Evolutionary conservation across 2,113 vertebrate species (phyloP).

Genomic region (Cricetomys ansorgei): DNA sequence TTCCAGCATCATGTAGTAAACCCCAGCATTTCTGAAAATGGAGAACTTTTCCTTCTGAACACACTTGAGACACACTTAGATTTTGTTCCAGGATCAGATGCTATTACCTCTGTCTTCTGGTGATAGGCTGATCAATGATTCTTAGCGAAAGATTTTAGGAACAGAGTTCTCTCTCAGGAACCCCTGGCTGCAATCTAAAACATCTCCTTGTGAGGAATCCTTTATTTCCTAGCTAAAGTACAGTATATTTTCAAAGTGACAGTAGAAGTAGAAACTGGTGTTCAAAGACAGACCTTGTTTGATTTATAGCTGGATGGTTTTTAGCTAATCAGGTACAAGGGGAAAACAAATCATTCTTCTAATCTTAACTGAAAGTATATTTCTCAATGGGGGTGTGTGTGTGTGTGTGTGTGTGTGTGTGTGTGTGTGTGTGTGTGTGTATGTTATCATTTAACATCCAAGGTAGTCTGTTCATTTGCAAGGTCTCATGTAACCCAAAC

Average conservation of each 20-base stretch:
- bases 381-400: background rate
- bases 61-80: slow-evolving; percentile 76
- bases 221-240: background rate
- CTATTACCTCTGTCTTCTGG: slow-evolving; percentile 66
- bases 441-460: background rate
- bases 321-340: background rate
- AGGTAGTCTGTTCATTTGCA: background rate
- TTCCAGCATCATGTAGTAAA: background rate
- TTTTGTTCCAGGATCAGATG: slow-evolving; percentile 77
- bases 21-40: slow-evolving; percentile 51
- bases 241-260: background rate
- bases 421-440: background rate
- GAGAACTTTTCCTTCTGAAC: slow-evolving; percentile 71
- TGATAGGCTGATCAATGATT: slow-evolving; percentile 15
- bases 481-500: no score
- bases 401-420: background rate
- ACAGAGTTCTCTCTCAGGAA: background rate
- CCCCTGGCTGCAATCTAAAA: background rate
- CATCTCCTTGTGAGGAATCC: slow-evolving; percentile 16
- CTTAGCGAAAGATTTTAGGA: slow-evolving; percentile 39
- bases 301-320: background rate
- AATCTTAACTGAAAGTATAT: background rate
- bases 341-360: background rate
- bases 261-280: background rate
- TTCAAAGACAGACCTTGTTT: background rate